Evolutionary conservation across 2,888 invertebrate species (phyloP), one percentile per base, ranked within the genome.

Genomic region (Acholoe squamosa): DNA sequence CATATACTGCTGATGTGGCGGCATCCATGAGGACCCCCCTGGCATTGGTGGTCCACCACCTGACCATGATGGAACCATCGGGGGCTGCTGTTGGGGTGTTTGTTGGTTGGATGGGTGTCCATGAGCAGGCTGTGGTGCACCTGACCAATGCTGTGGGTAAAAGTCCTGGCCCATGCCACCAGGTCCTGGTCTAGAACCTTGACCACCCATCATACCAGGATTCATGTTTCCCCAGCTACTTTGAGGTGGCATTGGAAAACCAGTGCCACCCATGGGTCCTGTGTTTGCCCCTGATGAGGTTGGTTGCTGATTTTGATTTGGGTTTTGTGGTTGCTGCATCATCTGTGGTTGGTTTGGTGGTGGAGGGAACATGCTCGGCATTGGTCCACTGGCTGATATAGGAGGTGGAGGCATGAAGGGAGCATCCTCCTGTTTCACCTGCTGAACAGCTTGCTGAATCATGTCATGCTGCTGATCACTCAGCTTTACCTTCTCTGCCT

Each of bases 391-490:
- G 10, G 28, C 25, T 19, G 19, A 3, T 28, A 76, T 16, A 16
- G 31, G 28, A n/a, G 76, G 76, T 16, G 76, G 76, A 12, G 80
- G 80, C n/a, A 22, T 16, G 19, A 80, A 34, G 31, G 25, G 25
- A 25, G 43, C 80, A n/a, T 34, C 80, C 80, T 80, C 80, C 80
- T 33, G 31, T n/a, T 80, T 80, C 0, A 80, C 80, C 33, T 33
- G 34, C 0, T 80, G 33, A 33, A 43, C 80, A 7, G 54, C 86
- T 54, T 86, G 86, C 54, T 86, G 86, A 31, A 86, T 86, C 86
- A 86, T 7, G 33, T 12, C 14, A 19, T 86, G 86, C n/a, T 86
- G 86, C 25, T n/a, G 16, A 16, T 12, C 22, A 31, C 19, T 28
- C 12, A 43, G 89, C 71, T 71, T 25, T n/a, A 76, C n/a, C n/a